Conservation (phyloP, 1,140 invertebrate genomes). For the Brachionus rubens region DNA sequence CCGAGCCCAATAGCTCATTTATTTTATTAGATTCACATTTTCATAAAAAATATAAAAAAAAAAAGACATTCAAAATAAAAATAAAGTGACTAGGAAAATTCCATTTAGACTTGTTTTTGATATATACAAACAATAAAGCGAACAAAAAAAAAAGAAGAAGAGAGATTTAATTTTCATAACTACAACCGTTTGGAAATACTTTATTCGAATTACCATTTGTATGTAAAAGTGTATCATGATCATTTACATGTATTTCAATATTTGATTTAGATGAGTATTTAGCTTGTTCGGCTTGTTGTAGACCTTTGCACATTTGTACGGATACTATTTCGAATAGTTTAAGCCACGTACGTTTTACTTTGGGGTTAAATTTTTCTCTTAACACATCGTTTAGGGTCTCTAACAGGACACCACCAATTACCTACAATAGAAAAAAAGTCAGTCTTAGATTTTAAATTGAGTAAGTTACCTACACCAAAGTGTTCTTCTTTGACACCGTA, state of each 20-base stretch:
- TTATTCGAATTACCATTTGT: conserved; percentile 14
- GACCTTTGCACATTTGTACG: conserved; percentile 1
- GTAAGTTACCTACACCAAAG: neutral
- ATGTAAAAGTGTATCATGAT: neutral
- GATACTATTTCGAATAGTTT: conserved; percentile 12
- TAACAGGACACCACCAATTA: neutral
- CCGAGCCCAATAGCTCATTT: too few species aligned
- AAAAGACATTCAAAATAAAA: too few species aligned
- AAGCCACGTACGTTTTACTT: conserved; percentile 8
- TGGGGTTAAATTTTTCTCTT: conserved; percentile 19
- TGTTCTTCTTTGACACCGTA: conserved; percentile 40
- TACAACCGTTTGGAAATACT: conserved; percentile 12
- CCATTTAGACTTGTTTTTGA: too few species aligned
- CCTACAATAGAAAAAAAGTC: neutral
- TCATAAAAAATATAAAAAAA: too few species aligned
- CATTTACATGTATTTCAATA: conserved; percentile 23
- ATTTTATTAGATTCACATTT: too few species aligned
- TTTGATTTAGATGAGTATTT: neutral
- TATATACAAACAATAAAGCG: too few species aligned
- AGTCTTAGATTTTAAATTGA: neutral
- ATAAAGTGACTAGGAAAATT: too few species aligned
- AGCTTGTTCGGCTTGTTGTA: neutral
- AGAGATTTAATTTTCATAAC: neutral
- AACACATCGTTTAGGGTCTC: conserved; percentile 14
- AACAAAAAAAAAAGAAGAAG: neutral